Base-by-base conservation (phyloP, 2,113 vertebrate genomes). In the Echinops telfairi region DNA sequence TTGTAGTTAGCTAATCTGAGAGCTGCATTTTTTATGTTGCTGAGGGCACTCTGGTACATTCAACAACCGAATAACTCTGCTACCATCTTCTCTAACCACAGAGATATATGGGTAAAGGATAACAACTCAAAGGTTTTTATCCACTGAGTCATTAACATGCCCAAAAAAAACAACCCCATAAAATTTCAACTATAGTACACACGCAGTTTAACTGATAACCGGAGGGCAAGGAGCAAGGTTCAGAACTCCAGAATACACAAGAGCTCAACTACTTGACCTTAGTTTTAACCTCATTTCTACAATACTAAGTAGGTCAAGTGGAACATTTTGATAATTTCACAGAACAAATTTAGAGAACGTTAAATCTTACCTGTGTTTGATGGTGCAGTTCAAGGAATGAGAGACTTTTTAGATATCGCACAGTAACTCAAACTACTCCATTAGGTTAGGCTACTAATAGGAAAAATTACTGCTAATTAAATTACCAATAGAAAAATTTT, bases 321-420 rank as follows among this genome's bases (percentile, higher is more conserved):
- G 64, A 10, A 66, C 2, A 66, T 23, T 66, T n/a, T 71, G 36
- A 83, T 80, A 36, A 90, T 47, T 8, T 27, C n/a, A 85, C 31
- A 84, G 71, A 93, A 91, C 81, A 70, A 70, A 90, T 64, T 77
- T 53, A 83, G 40, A 94, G 83, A 84, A 91, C 14, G 94, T 58
- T 29, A 27, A 89, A 20, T 76, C 83, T 95, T 93, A 95, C 80
- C 90, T 88, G 23, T 38, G 20, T 83, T 94, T 85, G 73, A 94
- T 73, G 73, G 78, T 66, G 31, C 17, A 91, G 71, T 80, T 94
- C 53, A 91, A 36, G 64, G 29, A 43, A 94, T 25, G 20, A 58
- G 80, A 94, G 73, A 94, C 15, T 83, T 83, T 33, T 11, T 84
- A 47, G 29, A 77, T 5, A 6, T 62, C 85, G 76, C 0, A 62